Base-by-base conservation (phyloP, 1,140 invertebrate species). In the Helicorthomorpha holstii region DNA sequence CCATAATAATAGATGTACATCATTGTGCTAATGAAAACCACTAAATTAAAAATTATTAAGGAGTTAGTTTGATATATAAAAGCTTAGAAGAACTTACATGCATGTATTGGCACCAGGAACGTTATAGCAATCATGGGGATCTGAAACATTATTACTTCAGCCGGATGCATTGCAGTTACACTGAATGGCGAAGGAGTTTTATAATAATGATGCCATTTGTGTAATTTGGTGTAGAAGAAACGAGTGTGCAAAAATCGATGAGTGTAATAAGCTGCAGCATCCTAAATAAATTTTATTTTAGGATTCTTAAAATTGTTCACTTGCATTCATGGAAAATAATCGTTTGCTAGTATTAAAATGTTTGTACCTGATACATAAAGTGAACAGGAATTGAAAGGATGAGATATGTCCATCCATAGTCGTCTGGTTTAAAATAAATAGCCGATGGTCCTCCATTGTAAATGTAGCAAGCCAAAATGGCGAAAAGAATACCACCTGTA, bases 151-250 rank as follows among this genome's bases (percentile, higher is more conserved):
- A 66, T 12, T 51, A 65, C 61, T 52, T 66, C 80, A 0, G 80
- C 60, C 0, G 82, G 81, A 62, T 84, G 80, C 56, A 83, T 81
- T 2, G 81, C 80, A 1, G 79, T 80, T 0, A 80, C 78, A 1
- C 79, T 80, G 65, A 81, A 83, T 1, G 79, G 78, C 0, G 81
- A 82, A 0, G 81, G 81, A 61, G 81, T 78, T 61, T 81, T 80
- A 65, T 82, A 83, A 55, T 75, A 77, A 66, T 83, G 81, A 58
- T 83, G 81, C 0, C 80, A 63, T 61, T 82, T 82, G 66, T 84
- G 82, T 61, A 83, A 81, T 55, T 74, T 59, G 59, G 77, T 80
- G 70, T 83, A 83, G 21, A 83, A 56, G 57, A 70, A 79, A 1
- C 78, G 79, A 0, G 66, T 73, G 60, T 83, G 82, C 63, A 79